Evolutionary conservation across 2,113 vertebrate species (phyloP).

Genomic region (Antechinus stuartii): DNA sequence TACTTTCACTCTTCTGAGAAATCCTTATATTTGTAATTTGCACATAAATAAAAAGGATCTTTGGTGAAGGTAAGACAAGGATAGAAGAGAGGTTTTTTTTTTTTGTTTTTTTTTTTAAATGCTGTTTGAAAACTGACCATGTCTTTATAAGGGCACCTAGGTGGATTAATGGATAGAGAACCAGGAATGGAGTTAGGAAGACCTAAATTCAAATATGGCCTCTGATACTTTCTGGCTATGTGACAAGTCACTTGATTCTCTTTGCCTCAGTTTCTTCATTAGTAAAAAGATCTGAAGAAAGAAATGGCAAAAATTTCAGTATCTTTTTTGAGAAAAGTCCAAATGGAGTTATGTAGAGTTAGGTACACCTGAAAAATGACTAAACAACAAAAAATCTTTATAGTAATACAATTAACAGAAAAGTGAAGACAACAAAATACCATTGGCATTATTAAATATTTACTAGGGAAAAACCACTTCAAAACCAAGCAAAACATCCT

Average conservation of each 20-base stretch:
- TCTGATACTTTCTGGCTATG: not conserved
- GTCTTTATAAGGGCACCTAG: not conserved
- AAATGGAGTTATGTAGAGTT: not conserved
- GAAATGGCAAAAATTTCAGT: not conserved
- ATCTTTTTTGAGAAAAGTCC: not conserved
- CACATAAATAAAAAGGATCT: not conserved
- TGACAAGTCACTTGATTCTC: not conserved
- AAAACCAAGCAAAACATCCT: not conserved
- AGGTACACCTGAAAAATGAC: not conserved
- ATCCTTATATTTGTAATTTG: not conserved
- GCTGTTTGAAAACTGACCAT: not conserved
- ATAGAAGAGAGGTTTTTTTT: not conserved
- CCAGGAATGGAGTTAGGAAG: not conserved
- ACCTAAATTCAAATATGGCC: not conserved
- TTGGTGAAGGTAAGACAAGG: not conserved
- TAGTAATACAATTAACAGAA: not conserved
- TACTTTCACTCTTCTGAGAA: not conserved
- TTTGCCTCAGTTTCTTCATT: not conserved
- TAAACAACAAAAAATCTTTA: not conserved
- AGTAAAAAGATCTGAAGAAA: not conserved
- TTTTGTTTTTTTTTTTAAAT: not conserved
- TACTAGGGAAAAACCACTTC: not conserved
- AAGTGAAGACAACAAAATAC: not conserved
- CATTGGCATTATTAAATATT: not conserved
- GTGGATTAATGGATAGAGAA: not conserved